These are phyloP conservation scores for Enteromius paludinosus DNA, from an alignment of 2,797 vertebrate species.

Conservation along the genomic window DNA sequence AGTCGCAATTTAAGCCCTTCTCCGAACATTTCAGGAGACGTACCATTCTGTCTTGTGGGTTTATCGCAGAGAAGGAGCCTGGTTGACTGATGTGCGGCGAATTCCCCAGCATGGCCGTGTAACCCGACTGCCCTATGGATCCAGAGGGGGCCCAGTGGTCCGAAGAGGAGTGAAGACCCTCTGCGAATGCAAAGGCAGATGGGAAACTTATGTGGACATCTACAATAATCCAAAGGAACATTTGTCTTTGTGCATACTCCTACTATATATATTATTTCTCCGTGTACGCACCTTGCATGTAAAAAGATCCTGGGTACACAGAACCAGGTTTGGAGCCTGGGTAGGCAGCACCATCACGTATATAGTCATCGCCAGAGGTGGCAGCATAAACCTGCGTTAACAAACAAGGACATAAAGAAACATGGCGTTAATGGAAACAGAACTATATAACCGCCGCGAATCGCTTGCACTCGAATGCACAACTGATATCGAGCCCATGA, in stretches of 20 bases:
- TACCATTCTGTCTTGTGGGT: conserved; percentile 96
- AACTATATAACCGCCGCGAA: neutral
- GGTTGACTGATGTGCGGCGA: conserved; percentile 85
- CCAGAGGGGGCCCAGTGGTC: conserved; percentile 90
- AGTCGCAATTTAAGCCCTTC: conserved; percentile 48
- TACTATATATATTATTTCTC: neutral
- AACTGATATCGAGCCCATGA: conserved; percentile 30
- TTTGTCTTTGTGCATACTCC: neutral
- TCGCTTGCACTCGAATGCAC: conserved; percentile 10
- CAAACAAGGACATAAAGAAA: conserved; percentile 51
- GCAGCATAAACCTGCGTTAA: conserved; percentile 89
- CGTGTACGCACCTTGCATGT: conserved; percentile 84
- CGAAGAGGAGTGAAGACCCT: conserved; percentile 83
- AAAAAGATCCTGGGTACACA: conserved; percentile 92
- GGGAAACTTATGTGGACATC: neutral
- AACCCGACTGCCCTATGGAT: conserved; percentile 83
- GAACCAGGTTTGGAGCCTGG: conserved; percentile 86
- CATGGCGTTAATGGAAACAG: neutral
- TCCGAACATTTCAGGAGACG: conserved; percentile 44
- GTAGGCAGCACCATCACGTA: conserved; percentile 88
- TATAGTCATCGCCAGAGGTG: conserved; percentile 93
- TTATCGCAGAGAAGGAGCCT: conserved; percentile 87
- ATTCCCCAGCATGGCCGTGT: conserved; percentile 89
- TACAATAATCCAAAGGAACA: neutral
- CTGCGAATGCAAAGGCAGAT: conserved; percentile 70